Base-by-base conservation (phyloP, 92 coral and sea anemone genomes). In the Siderastrea siderea region DNA sequence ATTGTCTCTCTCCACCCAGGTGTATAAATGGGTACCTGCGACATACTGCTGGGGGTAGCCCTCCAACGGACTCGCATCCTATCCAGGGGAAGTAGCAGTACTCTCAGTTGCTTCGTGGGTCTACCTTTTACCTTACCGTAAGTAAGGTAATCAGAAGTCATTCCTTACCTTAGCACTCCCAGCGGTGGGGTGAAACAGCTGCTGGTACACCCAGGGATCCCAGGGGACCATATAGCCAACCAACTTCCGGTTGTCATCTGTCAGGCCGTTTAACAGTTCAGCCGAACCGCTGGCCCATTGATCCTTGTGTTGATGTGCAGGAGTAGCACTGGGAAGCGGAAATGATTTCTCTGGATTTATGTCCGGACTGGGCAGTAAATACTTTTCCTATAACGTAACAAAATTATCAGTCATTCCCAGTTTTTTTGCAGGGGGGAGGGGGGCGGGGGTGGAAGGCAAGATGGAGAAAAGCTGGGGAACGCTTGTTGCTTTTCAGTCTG, bases 141-240 rank as follows among this genome's bases (percentile, higher is more conserved):
- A 26, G 38, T 26, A 26, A 26, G 38, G 38, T 26, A 26, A 26
- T 26, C 38, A 26, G 0, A 26, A 26, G 38, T 26, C 38, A 26
- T 26, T 51, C 19, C 71, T 74, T 59, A 72, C 80, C 80, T 8
- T 47, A 8, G 60, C 7, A 2, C 78, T 72, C 7, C 73, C 72
- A 54, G 49, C 19, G 5, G 75, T 57, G 7, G 87, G 82, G 61
- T 79, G 45, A 71, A 87, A 81, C 76, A 92, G 92, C 91, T 91
- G 94, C 3, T 93, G 93, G 50, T 88, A 86, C 3, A 87, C 72
- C 81, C 82, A 61, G 7, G 95, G 82, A 73, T 97, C 91, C 96
- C 98, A 94, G 7, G 96, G 96, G n/a, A 91, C 92, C 88, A 91
- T 92, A 47, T 89, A 90, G 8, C 96, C 99, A 13, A 93, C 94